These are phyloP conservation scores for Lates calcarifer DNA, from an alignment of 2,113 vertebrate genomes.

Conservation along the genomic window DNA sequence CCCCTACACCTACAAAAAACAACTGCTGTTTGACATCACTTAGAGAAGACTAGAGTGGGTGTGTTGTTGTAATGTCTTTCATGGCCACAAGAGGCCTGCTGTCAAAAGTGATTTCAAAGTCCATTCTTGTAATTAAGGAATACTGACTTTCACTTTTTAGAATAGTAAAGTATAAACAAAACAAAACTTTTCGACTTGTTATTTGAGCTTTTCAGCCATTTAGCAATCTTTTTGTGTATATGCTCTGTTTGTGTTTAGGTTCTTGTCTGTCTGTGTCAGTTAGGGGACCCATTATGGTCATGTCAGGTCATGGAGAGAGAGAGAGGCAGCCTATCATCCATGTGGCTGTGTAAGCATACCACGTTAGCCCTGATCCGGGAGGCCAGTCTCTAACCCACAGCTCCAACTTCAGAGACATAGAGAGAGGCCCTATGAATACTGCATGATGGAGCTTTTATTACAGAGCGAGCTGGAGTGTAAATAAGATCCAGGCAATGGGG, in stretches of 20 bases:
- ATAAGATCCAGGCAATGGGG: slow-evolving; percentile 81
- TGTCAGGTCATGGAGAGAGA: slow-evolving; percentile 55
- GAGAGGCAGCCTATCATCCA: slow-evolving; percentile 51
- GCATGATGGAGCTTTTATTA: slow-evolving; percentile 85
- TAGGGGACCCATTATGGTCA: slow-evolving; percentile 32
- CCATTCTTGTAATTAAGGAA: not conserved
- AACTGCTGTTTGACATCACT: not conserved
- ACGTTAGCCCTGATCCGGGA: slow-evolving; percentile 72
- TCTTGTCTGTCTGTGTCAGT: slow-evolving; percentile 32
- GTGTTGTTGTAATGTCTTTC: not conserved
- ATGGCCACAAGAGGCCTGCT: not conserved
- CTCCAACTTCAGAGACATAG: slow-evolving; percentile 69
- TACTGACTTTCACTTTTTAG: not conserved
- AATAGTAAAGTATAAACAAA: not conserved
- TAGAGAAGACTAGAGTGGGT: not conserved
- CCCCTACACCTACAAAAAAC: not conserved
- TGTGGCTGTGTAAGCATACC: slow-evolving; percentile 73
- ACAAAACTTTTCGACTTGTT: not conserved
- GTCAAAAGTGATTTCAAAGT: not conserved
- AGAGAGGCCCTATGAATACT: slow-evolving; percentile 83
- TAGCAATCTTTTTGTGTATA: not conserved
- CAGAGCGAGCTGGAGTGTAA: slow-evolving; percentile 80
- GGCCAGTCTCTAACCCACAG: slow-evolving; percentile 66
- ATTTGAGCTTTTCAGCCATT: not conserved
- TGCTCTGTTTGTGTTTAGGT: slow-evolving; percentile 14